Percentiles rank a stretch among this genome's conserved stretches.
Evolutionary conservation across 2,888 invertebrate genomes (phyloP).

Genomic region (Cantharis rustica): DNA sequence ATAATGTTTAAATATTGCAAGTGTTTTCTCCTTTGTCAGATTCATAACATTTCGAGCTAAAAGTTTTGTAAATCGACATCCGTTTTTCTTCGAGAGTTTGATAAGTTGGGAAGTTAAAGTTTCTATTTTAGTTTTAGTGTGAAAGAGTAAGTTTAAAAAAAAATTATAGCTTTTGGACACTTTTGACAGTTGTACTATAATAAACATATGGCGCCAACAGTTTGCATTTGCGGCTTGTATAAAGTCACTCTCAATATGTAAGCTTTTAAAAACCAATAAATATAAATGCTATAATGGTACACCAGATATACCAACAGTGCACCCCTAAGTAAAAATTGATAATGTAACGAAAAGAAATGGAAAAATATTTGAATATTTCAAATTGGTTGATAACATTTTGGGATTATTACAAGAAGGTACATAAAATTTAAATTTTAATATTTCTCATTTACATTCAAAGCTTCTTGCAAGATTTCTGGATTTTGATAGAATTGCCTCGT

Average conservation of each 20-base stretch:
- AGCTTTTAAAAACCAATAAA: slow-evolving; percentile 44
- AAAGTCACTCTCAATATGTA: slow-evolving; percentile 35
- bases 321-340: neutral
- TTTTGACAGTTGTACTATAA: slow-evolving; percentile 33
- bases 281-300: slow-evolving; percentile 32
- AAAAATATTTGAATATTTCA: neutral
- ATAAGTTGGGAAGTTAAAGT: neutral
- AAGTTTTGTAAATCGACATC: neutral
- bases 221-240: slow-evolving; percentile 32
- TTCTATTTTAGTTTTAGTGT: neutral
- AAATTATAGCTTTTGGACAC: slow-evolving; percentile 15
- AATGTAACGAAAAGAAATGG: neutral
- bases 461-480: slow-evolving; percentile 5
- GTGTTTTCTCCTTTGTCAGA: neutral
- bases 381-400: neutral
- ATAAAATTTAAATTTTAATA: neutral
- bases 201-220: slow-evolving; percentile 38
- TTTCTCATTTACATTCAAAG: neutral
- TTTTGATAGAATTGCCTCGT: slow-evolving; percentile 38
- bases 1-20: neutral
- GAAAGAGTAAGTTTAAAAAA: neutral
- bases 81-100: neutral
- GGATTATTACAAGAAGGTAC: neutral
- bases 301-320: neutral
- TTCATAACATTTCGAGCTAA: neutral